Evolutionary conservation across 2,888 invertebrate species (phyloP).

Genomic region (Papilio gigon): DNA sequence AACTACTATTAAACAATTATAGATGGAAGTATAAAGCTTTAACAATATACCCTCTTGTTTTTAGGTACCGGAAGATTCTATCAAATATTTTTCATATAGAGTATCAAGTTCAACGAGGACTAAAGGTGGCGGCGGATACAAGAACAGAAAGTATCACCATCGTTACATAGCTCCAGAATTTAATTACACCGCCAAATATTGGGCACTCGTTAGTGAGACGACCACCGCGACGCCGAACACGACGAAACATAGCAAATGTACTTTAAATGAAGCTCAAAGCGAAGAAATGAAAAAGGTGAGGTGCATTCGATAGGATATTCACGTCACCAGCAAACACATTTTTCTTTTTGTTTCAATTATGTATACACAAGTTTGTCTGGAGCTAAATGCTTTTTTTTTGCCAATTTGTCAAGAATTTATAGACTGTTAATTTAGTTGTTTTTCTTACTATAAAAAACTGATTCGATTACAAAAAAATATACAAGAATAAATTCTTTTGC

Average conservation of each 20-base stretch:
- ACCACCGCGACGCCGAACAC: slow-evolving; percentile 60
- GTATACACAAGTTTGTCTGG: too few relatives aligned
- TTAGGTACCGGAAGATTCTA: slow-evolving; percentile 72
- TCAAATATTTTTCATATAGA: slow-evolving; percentile 74
- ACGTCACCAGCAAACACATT: too few relatives aligned
- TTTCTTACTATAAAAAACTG: too few relatives aligned
- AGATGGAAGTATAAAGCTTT: too few relatives aligned
- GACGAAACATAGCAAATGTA: slow-evolving; percentile 73
- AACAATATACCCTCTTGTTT: slow-evolving; percentile 20
- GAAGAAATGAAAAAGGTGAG: slow-evolving; percentile 74
- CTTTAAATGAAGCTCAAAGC: slow-evolving; percentile 70
- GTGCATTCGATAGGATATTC: not conserved
- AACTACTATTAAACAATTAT: too few relatives aligned
- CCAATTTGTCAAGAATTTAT: too few relatives aligned
- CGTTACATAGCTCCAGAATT: slow-evolving; percentile 77
- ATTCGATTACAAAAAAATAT: too few relatives aligned
- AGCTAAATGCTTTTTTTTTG: too few relatives aligned
- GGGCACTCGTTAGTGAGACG: slow-evolving; percentile 76
- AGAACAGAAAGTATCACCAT: slow-evolving; percentile 75
- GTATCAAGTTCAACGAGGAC: slow-evolving; percentile 76
- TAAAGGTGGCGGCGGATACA: slow-evolving; percentile 73
- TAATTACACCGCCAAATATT: slow-evolving; percentile 76
- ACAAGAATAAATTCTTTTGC: too few relatives aligned
- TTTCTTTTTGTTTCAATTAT: too few relatives aligned
- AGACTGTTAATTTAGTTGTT: too few relatives aligned